Evolutionary conservation across 2,888 invertebrate genomes (phyloP), one percentile per base, ranked within the genome.

Genomic region (Neria commutata): DNA sequence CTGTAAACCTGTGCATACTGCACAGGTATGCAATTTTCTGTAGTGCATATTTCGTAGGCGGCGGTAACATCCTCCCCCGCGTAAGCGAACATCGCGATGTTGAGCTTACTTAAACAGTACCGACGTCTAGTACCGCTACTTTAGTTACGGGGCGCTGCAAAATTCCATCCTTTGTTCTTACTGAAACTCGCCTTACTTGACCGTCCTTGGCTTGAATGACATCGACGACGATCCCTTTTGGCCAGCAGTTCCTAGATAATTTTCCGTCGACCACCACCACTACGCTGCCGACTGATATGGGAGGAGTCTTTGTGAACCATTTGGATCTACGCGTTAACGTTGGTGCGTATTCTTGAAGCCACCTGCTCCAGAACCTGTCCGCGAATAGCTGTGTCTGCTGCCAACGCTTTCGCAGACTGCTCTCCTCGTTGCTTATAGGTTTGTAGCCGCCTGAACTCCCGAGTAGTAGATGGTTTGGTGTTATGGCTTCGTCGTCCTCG

Each of bases 401-500:
- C 47, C 47, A 47, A 19, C 47, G 47, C 17, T 47, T 23, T 47
- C 47, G 25, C 2, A 47, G 47, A 24, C 25, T 26, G 10, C n/a
- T 2, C n/a, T n/a, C 6, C 5, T 5, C 29, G 29, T 29, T 29
- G 11, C 6, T 5, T 4, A 53, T 53, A 6, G 60, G 55, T 25
- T 63, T 55, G 25, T 40, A 46, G 11, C 55, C 61, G 14, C 46
- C 19, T 3, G 63, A 50, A 10, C 59, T 54, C 1, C 60, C 65
- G 1, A 61, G 10, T 23, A 57, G 25, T 5, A 65, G 45, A 40
- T 61, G 61, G 11, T 65, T 65, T 1, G 65, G 62, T 3, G 62
- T 62, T 11, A 64, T 40, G 4, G 62, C 58, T 14, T 62, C 59
- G 14, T 56, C 25, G 6, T 58, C 47, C 33, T 51, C n/a, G 4